Conservation (phyloP, 2,113 vertebrate genomes). For the Aldabrachelys gigantea region DNA sequence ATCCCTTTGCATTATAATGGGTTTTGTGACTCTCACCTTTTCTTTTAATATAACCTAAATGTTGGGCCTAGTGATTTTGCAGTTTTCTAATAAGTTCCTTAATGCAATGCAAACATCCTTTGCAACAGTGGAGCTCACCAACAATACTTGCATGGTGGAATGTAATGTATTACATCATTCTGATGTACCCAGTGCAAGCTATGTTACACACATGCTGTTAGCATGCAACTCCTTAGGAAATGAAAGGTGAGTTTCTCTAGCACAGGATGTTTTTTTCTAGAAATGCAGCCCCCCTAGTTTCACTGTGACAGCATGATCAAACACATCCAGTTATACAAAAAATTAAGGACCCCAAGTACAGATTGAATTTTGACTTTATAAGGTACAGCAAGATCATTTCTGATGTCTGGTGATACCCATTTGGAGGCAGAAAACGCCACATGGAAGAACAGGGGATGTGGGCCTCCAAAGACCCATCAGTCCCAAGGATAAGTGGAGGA, state of each 20-base stretch:
- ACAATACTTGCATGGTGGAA: neutral
- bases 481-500: neutral
- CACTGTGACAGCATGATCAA: neutral
- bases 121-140: neutral
- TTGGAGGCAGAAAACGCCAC: neutral
- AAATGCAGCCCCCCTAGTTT: no score
- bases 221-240: neutral
- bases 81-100: neutral
- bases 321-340: neutral
- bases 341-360: neutral
- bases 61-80: neutral
- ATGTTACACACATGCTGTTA: no score
- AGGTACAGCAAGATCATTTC: neutral
- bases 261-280: no score
- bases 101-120: accelerated
- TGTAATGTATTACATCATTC: neutral
- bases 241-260: neutral
- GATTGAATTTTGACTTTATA: neutral
- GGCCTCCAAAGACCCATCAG: neutral
- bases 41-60: slow-evolving; percentile 44
- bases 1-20: neutral
- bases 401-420: neutral
- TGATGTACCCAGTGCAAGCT: neutral
- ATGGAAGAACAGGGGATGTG: neutral
- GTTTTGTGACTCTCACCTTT: slow-evolving; percentile 16